Evolutionary conservation across 23 tunicate genomes (phyloP).

Genomic region (Diplosoma virens): DNA sequence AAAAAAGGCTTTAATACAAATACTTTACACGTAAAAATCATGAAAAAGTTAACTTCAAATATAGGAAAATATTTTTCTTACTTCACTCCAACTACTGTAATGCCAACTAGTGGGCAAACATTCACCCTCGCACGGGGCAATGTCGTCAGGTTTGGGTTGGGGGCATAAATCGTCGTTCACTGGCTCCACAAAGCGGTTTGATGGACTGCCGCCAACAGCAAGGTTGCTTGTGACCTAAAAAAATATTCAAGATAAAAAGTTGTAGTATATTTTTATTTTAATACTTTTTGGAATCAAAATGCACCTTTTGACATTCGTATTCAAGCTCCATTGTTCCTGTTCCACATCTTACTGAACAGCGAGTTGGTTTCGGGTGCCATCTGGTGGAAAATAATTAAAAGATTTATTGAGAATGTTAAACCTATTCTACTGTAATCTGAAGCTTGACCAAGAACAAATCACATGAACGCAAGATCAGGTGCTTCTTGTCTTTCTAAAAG

Average conservation of each 20-base stretch:
- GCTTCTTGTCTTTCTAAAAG: too few relatives aligned
- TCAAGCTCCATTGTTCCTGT: conserved; percentile 29
- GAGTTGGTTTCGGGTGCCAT: conserved; percentile 56
- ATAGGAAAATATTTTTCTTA: background rate
- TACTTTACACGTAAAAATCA: background rate
- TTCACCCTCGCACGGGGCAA: conserved; percentile 50
- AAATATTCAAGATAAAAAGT: too few relatives aligned
- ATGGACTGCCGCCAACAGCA: background rate
- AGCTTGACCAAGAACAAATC: too few relatives aligned
- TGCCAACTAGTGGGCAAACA: conserved; percentile 66
- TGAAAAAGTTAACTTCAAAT: background rate
- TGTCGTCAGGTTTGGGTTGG: conserved; percentile 52
- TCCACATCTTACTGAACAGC: conserved; percentile 78
- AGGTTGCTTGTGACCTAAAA: conserved; percentile 24
- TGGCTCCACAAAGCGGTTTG: conserved; percentile 24
- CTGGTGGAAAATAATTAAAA: conserved; percentile 23
- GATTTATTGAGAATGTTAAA: too few relatives aligned
- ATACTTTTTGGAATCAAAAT: background rate
- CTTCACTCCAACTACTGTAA: conserved; percentile 75
- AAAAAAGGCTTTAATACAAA: too few relatives aligned
- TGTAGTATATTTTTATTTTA: too few relatives aligned
- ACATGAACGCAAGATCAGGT: too few relatives aligned
- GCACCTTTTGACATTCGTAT: conserved; percentile 48
- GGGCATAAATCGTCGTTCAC: conserved; percentile 50
- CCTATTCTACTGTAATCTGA: too few relatives aligned